Evolutionary conservation across 1,140 invertebrate genomes (phyloP).

Genomic region (Drosophila equinoxialis): DNA sequence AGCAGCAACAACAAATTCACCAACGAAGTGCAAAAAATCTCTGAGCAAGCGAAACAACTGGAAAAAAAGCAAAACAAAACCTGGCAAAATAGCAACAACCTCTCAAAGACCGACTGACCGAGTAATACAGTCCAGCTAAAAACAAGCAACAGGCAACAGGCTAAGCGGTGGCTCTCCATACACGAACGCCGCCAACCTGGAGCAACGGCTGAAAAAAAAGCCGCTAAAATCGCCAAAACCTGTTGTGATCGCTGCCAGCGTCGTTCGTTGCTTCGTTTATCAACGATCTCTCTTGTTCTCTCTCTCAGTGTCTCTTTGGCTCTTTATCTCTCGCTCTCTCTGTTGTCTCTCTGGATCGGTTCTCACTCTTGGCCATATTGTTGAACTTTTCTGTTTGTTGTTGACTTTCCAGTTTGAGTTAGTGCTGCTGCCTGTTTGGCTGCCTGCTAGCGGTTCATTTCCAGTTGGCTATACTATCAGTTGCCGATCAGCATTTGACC

Average conservation of each 20-base stretch:
- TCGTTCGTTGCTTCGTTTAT: conserved; percentile 76
- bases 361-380: conserved; percentile 32
- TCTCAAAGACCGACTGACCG: conserved; percentile 83
- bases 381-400: conserved; percentile 43
- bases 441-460: conserved; percentile 72
- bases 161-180: conserved; percentile 17
- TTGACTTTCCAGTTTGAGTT: conserved; percentile 58
- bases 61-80: conserved; percentile 45
- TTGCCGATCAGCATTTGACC: conserved; percentile 79
- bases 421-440: conserved; percentile 37
- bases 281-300: conserved; percentile 40
- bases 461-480: conserved; percentile 76
- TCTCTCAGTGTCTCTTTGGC: conserved; percentile 1
- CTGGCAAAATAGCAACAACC: conserved; percentile 81
- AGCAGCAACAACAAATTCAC: conserved; percentile 41
- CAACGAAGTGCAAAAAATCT: conserved; percentile 50
- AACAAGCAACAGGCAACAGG: conserved; percentile 8
- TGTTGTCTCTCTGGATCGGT: conserved; percentile 11
- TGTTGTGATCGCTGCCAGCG: conserved; percentile 75
- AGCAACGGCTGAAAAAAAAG: conserved; percentile 57
- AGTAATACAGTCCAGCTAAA: conserved; percentile 82
- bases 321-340: no score
- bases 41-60: conserved; percentile 32
- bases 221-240: conserved; percentile 73
- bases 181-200: conserved; percentile 2